A percentile compares a stretch with the other conserved stretches of the same genome.
phyloP scores from a whole-genome alignment of 2,888 invertebrate species.

The Branchipolynoe longqiensis region DNA sequence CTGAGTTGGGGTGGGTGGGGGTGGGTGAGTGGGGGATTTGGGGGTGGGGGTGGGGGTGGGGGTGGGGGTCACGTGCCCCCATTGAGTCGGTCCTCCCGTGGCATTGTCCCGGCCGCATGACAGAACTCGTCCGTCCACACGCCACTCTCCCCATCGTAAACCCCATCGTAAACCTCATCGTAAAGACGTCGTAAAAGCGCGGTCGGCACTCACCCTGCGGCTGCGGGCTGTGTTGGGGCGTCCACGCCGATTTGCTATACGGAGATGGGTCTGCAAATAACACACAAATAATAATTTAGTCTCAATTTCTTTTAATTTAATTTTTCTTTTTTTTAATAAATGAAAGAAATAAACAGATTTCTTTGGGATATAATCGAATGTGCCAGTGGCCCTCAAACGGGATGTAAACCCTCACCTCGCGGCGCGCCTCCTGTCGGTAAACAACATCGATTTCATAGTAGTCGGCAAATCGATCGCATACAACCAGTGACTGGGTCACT shows the following conservation, averaged over 20 bases:
- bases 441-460: too few relatives aligned
- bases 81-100: too few relatives aligned
- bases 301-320: too few relatives aligned
- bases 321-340: too few relatives aligned
- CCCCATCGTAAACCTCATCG: background rate
- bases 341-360: too few relatives aligned
- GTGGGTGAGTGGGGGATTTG: background rate
- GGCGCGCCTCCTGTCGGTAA: too few relatives aligned
- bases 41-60: background rate
- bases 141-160: background rate
- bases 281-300: background rate
- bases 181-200: background rate
- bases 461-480: too few relatives aligned
- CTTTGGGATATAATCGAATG: too few relatives aligned
- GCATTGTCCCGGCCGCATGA: background rate
- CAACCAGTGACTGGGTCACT: too few relatives aligned
- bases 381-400: too few relatives aligned
- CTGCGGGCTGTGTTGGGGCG: conserved; percentile 65
- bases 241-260: conserved; percentile 64
- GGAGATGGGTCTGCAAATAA: conserved; percentile 47
- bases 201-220: conserved; percentile 59
- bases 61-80: background rate
- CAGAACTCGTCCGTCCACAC: background rate
- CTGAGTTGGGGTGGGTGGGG: background rate
- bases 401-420: too few relatives aligned